Conservation (phyloP, 2,113 vertebrate species). For the Atractosteus spatula region DNA sequence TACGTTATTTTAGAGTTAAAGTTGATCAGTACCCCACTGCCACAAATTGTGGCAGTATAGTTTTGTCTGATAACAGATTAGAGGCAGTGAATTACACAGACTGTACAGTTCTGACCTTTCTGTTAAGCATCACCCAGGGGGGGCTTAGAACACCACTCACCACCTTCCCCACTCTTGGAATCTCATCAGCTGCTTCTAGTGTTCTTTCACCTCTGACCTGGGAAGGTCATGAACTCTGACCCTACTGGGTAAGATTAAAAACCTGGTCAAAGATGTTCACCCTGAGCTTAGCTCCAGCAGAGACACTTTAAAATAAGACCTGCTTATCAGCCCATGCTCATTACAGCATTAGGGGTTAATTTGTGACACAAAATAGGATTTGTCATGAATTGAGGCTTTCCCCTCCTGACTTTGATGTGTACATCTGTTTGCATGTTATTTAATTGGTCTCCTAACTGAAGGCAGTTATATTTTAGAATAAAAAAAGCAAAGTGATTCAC, state of each 20-base stretch:
- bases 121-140: too few species aligned
- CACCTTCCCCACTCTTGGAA: slow-evolving; percentile 26
- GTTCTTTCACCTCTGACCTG: slow-evolving; percentile 60
- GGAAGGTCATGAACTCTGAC: slow-evolving; percentile 42
- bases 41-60: too few species aligned
- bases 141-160: too few species aligned
- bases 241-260: slow-evolving; percentile 42
- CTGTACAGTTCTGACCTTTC: too few species aligned
- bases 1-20: too few species aligned
- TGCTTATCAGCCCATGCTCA: slow-evolving; percentile 42
- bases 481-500: too few species aligned
- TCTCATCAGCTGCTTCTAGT: slow-evolving; percentile 54
- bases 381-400: slow-evolving; percentile 15
- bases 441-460: slow-evolving; percentile 49
- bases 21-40: too few species aligned
- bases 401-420: neutral
- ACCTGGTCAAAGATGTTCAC: slow-evolving; percentile 20
- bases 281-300: slow-evolving; percentile 23
- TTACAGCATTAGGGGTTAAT: slow-evolving; percentile 37
- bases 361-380: slow-evolving; percentile 18
- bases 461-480: neutral
- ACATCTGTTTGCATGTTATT: slow-evolving; percentile 42
- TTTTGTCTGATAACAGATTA: too few species aligned
- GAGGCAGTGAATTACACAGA: too few species aligned
- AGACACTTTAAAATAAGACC: slow-evolving; percentile 27